These are phyloP conservation scores for Halocaridina rubra DNA, from an alignment of 2,888 invertebrate species.

Conservation along the genomic window DNA sequence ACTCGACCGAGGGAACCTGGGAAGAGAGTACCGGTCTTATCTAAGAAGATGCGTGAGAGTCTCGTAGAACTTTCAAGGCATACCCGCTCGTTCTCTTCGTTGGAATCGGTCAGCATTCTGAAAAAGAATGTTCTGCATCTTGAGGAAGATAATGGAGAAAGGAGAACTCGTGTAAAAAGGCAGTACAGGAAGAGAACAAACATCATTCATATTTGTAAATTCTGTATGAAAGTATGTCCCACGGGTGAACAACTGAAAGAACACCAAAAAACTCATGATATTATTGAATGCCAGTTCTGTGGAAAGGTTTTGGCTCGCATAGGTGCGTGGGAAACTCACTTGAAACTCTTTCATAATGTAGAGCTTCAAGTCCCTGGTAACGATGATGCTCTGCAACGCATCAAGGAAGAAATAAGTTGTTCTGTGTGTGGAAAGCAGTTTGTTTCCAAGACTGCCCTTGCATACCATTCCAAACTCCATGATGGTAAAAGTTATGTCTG, in stretches of 20 bases:
- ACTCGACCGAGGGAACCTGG: slow-evolving; percentile 34
- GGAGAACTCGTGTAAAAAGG: slow-evolving; percentile 16
- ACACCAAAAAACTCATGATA: slow-evolving; percentile 27
- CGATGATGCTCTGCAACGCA: background rate
- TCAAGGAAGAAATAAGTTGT: slow-evolving; percentile 29
- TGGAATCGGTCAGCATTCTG: background rate
- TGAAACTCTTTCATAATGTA: slow-evolving; percentile 40
- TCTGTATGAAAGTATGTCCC: slow-evolving; percentile 44
- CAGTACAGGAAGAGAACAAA: slow-evolving; percentile 17
- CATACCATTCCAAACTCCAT: slow-evolving; percentile 36
- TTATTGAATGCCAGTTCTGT: slow-evolving; percentile 45
- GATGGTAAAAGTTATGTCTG: slow-evolving; percentile 18
- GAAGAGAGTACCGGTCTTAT: slow-evolving; percentile 41
- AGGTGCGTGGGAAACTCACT: slow-evolving; percentile 48
- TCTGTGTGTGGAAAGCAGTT: slow-evolving; percentile 26
- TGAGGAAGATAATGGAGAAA: background rate
- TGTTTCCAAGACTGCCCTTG: slow-evolving; percentile 24
- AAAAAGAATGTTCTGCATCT: background rate
- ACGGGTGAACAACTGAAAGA: slow-evolving; percentile 28
- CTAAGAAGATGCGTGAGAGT: slow-evolving; percentile 42
- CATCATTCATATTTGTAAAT: slow-evolving; percentile 44
- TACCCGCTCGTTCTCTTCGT: background rate
- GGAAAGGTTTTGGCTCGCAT: slow-evolving; percentile 43
- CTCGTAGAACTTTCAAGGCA: slow-evolving; percentile 23
- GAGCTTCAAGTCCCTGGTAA: slow-evolving; percentile 41